Evolutionary conservation across 2,113 vertebrate species (phyloP), one percentile per base, ranked within the genome.

Genomic region (Lota lota): DNA sequence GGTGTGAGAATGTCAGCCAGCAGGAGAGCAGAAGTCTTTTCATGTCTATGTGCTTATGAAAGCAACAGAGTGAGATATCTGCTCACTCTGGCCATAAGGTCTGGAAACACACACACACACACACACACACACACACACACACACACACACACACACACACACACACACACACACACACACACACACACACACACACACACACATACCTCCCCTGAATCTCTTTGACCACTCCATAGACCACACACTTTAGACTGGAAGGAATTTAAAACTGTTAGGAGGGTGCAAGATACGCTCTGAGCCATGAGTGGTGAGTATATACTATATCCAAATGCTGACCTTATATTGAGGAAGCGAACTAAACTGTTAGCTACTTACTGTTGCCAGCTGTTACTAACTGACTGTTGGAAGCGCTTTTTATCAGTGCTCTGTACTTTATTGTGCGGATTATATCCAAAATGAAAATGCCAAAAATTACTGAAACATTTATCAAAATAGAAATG

Each of bases 231-330:
- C 36, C 8, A 53, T 62, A n/a, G 66, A 61, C 17, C 51, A 3
- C n/a, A 40, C 10, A 65, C 7, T 22, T 16, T 68, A 40, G 1
- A 18, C 59, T 72, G 78, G 74, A 40, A 62, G 53, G 64, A 60
- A 64, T 59, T 0, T 47, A 10, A 47, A 47, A 47, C 40, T 1
- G 40, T 47, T 51, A 65, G 73, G 57, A n/a, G 10, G 5, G 21
- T 51, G 12, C 19, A 7, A 40, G 40, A 8, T 21, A 16, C 16
- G 18, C 50, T 36, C 50, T 22, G 66, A 74, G 85, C 50, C 85
- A 92, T 92, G 91, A 91, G 89, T 68, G 89, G 91, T 93, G 85
- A 92, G 91, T 92, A 80, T 73, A 50, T 21, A n/a, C n/a, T n/a
- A 61, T 61, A 11, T 36, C 59, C 11, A 15, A 17, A 22, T 58